These are phyloP conservation scores for Myotis findleyi DNA, from an alignment of 2,797 vertebrate species.

Conservation along the genomic window DNA sequence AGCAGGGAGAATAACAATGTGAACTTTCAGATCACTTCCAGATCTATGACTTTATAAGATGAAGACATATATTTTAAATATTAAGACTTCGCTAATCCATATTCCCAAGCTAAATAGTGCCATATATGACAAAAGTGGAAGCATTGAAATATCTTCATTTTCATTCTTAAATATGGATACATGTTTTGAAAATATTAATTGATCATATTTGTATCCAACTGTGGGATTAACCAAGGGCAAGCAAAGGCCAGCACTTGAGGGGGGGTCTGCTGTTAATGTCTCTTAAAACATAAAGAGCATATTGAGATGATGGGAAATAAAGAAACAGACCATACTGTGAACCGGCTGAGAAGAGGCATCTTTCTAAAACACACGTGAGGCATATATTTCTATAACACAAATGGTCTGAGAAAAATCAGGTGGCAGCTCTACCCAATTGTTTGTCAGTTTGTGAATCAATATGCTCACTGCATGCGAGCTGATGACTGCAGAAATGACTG, in stretches of 20 bases:
- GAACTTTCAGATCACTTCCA: constrained; percentile 14
- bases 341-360: not conserved
- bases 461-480: constrained; percentile 67
- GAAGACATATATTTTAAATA: not conserved
- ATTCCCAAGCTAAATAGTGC: not conserved
- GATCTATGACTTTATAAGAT: not conserved
- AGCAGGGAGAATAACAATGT: not conserved
- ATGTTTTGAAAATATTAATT: not conserved
- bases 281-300: not conserved
- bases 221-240: not conserved
- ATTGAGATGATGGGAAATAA: not conserved
- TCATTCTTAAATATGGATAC: not conserved
- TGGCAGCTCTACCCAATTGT: not conserved
- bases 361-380: not conserved
- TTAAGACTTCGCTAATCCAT: not conserved
- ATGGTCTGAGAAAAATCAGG: not conserved
- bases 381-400: not conserved
- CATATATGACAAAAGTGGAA: not conserved
- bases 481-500: constrained; percentile 80
- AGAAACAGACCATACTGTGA: not conserved
- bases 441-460: constrained; percentile 35
- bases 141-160: not conserved
- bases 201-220: not conserved
- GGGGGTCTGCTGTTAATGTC: not conserved
- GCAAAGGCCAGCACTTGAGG: not conserved